Evolutionary conservation across 2,888 invertebrate genomes (phyloP), one percentile per base, ranked within the genome.

Genomic region (Caenorhabditis japonica): DNA sequence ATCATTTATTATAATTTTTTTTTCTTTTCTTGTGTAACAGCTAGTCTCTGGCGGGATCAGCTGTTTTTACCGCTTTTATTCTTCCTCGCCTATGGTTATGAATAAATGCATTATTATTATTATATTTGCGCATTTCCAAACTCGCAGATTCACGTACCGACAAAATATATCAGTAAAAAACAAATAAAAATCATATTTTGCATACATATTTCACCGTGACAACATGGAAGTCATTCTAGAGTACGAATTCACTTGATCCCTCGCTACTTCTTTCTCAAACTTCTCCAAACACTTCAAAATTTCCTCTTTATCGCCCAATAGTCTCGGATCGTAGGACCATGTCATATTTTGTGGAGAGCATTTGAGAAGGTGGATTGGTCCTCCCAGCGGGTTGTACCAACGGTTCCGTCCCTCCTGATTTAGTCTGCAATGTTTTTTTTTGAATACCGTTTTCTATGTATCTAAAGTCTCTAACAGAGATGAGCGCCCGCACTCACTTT

Each of bases 351-450:
- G 21, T 23, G 74, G 73, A n/a, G 36, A 39, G 34, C 76, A 76
- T 27, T 58, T 56, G 5, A 25, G n/a, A 1, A 76, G 41, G 12
- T 70, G 30, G n/a, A 76, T 53, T 0, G 46, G 49, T 1, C 76
- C 76, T 1, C 8, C 30, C 5, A 74, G 23, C 13, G 70, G 70
- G 25, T 70, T 60, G 39, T 71, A 76, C 76, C 73, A 74, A 12
- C 51, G 43, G 23, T 43, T 47, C 12, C 13, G 4, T 8, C 38
- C 15, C 51, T 41, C 51, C 3, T 13, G 41, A 1, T 21, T 25
- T 41, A n/a, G 49, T 21, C 13, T 30, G 8, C 4, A 59, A n/a
- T 3, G 21, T n/a, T n/a, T n/a, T n/a, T n/a, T n/a, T n/a, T n/a
- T n/a, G n/a, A n/a, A n/a, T n/a, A n/a, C n/a, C 13, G 21, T 19